A percentile compares a stretch with the other conserved stretches of the same genome.
Conservation (phyloP, 2,797 vertebrate species). For the Alfaro cultratus region DNA sequence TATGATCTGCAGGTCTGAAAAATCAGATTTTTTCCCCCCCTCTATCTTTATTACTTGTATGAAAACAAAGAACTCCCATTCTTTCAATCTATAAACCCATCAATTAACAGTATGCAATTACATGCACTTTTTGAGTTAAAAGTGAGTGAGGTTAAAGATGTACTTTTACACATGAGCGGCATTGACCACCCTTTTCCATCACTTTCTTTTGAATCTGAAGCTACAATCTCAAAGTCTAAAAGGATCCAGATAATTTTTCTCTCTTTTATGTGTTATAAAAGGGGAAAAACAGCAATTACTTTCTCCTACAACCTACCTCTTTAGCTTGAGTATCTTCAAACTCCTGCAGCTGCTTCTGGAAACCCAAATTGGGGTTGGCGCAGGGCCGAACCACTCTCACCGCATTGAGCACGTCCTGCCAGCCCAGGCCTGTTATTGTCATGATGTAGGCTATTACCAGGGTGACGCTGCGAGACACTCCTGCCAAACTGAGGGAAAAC, state of each 20-base stretch:
- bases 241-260: neutral
- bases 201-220: neutral
- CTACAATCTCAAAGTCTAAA: neutral
- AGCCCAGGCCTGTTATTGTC: slow-evolving; percentile 92
- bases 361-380: slow-evolving; percentile 93
- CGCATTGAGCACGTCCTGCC: slow-evolving; percentile 90
- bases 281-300: neutral
- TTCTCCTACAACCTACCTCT: slow-evolving; percentile 76
- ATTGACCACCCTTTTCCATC: neutral
- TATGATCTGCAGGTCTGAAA: neutral
- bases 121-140: neutral
- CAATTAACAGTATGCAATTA: neutral
- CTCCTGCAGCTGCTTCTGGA: slow-evolving; percentile 93
- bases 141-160: neutral
- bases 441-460: slow-evolving; percentile 96
- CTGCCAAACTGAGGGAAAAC: slow-evolving; percentile 85
- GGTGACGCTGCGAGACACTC: slow-evolving; percentile 94
- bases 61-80: neutral
- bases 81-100: neutral
- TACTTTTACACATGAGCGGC: neutral
- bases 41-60: neutral
- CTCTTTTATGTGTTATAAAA: neutral
- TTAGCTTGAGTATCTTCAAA: slow-evolving; percentile 87
- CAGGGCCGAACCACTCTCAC: slow-evolving; percentile 89
- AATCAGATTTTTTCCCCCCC: neutral